Base-by-base conservation (phyloP, 2,888 invertebrate genomes). In the Drosophila mulleri region DNA sequence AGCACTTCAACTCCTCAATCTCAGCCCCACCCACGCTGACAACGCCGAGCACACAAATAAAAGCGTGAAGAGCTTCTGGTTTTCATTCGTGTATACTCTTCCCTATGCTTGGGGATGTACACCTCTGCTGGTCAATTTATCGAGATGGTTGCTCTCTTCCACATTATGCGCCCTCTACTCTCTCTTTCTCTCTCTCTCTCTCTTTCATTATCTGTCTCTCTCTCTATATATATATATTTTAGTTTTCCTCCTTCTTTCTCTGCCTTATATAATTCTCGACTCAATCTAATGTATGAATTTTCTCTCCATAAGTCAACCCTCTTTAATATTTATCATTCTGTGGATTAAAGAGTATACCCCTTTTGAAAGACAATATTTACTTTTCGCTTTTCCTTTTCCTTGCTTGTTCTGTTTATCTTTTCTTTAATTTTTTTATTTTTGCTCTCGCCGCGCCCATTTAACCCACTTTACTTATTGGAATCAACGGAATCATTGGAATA, bases 391-490 rank as follows among this genome's bases (percentile, higher is more conserved):
- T 58, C 32, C 35, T 26, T 60, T 52, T 26, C 18, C 2, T 26
- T 67, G 42, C 23, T 23, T 44, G 18, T 26, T 7, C 18, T 18
- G 20, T 35, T 35, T 37, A 45, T 37, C 29, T 44, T 56, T 45
- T 35, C 44, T 14, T 45, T 14, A 16, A 9, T 26, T 16, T 45
- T 23, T 16, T 26, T 26, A 6, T 44, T 39, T 32, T 26, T 14
- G 53, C 37, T 44, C n/a, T 47, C 39, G 59, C 56, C 66, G 65
- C 75, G 52, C 67, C 61, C 74, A 69, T 74, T 72, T 78, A 78
- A 75, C 83, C 75, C 80, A 85, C 75, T 71, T 83, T 82, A 68
- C 60, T 50, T 65, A 71, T 72, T 72, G 67, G 62, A 73, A 63
- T 56, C 50, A 53, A 68, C 67, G 67, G 78, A 77, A 78, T 73